Conservation (phyloP, 2,888 invertebrate species). For the Cybosia mesomella region DNA sequence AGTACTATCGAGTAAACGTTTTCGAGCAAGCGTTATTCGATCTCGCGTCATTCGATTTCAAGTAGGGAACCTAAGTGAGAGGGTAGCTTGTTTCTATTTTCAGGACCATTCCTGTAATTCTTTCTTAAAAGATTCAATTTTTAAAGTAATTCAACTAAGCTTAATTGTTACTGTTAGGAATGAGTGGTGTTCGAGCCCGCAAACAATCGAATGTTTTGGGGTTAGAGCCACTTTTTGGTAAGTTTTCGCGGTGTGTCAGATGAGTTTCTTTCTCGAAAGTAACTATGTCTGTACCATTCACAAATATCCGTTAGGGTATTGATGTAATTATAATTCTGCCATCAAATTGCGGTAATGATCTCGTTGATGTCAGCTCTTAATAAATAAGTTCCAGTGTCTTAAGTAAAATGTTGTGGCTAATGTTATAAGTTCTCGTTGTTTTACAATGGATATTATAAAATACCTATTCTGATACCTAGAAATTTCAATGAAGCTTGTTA, state of each 20-base stretch:
- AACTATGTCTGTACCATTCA: background rate
- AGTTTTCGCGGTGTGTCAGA: background rate
- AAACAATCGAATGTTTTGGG: background rate
- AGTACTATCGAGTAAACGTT: too few relatives aligned
- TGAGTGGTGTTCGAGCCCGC: background rate
- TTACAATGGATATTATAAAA: conserved; percentile 34
- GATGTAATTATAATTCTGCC: background rate
- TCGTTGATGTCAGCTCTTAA: conserved; percentile 65
- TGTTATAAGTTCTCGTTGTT: conserved; percentile 63
- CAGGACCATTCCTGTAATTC: too few relatives aligned
- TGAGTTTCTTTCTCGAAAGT: background rate
- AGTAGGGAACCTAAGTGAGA: too few relatives aligned
- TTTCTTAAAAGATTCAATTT: too few relatives aligned
- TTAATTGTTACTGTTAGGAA: background rate
- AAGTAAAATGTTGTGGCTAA: conserved; percentile 74
- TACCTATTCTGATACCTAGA: background rate
- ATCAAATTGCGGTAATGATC: background rate
- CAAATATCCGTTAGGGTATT: background rate
- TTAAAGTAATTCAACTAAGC: too few relatives aligned
- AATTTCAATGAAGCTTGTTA: background rate
- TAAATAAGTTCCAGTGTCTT: conserved; percentile 72
- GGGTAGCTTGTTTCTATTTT: too few relatives aligned
- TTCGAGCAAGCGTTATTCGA: too few relatives aligned
- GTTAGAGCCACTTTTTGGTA: background rate
- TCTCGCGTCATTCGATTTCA: too few relatives aligned